phyloP scores from a whole-genome alignment of 1,140 invertebrate genomes.

The Theocolax elegans region DNA sequence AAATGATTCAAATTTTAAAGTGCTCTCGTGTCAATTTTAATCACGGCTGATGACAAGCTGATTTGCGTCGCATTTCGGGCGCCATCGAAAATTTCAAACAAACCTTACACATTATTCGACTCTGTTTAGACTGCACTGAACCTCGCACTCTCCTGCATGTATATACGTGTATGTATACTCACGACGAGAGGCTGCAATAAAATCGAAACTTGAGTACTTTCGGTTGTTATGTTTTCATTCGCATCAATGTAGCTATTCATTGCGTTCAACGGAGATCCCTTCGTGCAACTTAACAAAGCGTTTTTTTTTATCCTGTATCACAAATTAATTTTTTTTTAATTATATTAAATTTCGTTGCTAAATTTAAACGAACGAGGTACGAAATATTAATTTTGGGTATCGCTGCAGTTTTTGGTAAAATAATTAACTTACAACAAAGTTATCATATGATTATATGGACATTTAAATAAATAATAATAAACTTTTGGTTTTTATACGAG shows the following conservation, averaged over 20 bases:
- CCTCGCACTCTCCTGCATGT: not conserved
- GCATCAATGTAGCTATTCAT: constrained; percentile 35
- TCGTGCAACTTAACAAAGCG: too few species aligned
- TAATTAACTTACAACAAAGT: too few species aligned
- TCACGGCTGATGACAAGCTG: constrained; percentile 28
- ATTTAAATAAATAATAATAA: too few species aligned
- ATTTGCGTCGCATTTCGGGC: constrained; percentile 4
- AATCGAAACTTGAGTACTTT: constrained; percentile 27
- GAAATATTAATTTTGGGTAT: too few species aligned
- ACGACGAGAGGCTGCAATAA: constrained; percentile 19
- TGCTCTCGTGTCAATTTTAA: not conserved
- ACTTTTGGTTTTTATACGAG: too few species aligned
- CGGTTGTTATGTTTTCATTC: constrained; percentile 23
- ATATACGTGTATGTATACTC: not conserved
- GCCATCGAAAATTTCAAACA: constrained; percentile 21
- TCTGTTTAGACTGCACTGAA: constrained; percentile 22
- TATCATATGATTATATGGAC: too few species aligned
- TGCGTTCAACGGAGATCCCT: not conserved
- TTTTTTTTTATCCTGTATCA: too few species aligned
- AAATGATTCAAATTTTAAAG: not conserved
- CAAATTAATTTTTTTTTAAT: not conserved
- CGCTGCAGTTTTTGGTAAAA: too few species aligned
- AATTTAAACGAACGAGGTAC: too few species aligned
- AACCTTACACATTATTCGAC: not conserved
- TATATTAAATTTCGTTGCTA: too few species aligned